Percentiles rank a stretch among this genome's conserved stretches.
These are phyloP conservation scores for Drosophila hydei DNA, from an alignment of 1,140 invertebrate species.

Conservation along the genomic window DNA sequence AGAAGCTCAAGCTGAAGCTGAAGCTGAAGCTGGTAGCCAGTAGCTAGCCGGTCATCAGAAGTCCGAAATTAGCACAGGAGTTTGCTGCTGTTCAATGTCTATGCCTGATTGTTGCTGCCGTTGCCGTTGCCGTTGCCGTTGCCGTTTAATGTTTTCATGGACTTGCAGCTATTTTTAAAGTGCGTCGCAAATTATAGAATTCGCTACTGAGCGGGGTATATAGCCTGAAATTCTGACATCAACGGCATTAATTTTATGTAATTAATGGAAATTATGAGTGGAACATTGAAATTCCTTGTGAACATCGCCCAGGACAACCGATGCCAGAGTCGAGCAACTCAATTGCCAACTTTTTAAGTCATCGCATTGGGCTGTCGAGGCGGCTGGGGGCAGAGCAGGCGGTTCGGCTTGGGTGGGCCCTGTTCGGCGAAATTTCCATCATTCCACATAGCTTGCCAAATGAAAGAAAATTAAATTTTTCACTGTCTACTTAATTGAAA, in stretches of 20 bases:
- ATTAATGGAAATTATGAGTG: constrained; percentile 81
- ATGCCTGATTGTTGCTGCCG: constrained; percentile 1
- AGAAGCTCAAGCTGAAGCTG: constrained; percentile 25
- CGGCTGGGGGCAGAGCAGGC: background rate
- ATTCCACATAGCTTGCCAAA: constrained; percentile 61
- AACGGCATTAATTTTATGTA: constrained; percentile 76
- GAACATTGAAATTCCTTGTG: constrained; percentile 81
- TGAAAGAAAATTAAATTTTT: constrained; percentile 83
- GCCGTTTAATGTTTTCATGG: constrained; percentile 19
- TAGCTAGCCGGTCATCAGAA: constrained; percentile 67
- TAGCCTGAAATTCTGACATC: constrained; percentile 28
- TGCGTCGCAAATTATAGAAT: constrained; percentile 81
- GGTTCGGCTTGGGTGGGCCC: constrained; percentile 59
- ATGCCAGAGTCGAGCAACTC: constrained; percentile 45
- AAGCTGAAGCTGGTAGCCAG: constrained; percentile 39
- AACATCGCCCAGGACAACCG: constrained; percentile 76
- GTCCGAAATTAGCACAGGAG: constrained; percentile 72
- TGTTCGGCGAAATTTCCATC: constrained; percentile 36
- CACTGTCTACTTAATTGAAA: constrained; percentile 82
- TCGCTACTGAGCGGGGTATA: constrained; percentile 64
- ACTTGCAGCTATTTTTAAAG: constrained; percentile 72
- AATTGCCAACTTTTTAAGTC: constrained; percentile 26
- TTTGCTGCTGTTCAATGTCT: constrained; percentile 47
- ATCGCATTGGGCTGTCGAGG: background rate
- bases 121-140: constrained; percentile 10